These are phyloP conservation scores for Anguilla japonica DNA, from an alignment of 2,113 vertebrate genomes.

Conservation along the genomic window DNA sequence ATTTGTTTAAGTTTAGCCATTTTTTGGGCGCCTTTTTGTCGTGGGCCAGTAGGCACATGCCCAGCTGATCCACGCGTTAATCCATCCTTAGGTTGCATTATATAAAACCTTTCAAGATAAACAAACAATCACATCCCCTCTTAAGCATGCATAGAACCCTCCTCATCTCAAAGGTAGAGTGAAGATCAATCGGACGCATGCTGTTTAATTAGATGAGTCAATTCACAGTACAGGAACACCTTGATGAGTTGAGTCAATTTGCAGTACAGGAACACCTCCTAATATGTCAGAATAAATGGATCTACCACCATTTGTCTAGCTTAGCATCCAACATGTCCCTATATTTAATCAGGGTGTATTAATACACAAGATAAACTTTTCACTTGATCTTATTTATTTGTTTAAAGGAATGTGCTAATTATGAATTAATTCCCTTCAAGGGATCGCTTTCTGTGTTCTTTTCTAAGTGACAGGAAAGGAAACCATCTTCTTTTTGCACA, in stretches of 20 bases:
- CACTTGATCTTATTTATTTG: not conserved
- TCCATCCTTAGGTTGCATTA: not conserved
- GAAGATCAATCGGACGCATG: conserved; percentile 16
- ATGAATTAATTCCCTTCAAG: conserved; percentile 2
- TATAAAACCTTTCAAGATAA: conserved; percentile 3
- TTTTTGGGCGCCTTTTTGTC: too few species aligned
- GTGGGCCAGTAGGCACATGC: too few species aligned
- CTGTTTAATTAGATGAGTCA: not conserved
- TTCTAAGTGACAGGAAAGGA: conserved; percentile 31
- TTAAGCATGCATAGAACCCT: not conserved
- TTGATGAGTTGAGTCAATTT: not conserved
- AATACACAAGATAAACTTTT: not conserved
- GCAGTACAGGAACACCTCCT: not conserved
- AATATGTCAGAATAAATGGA: not conserved
- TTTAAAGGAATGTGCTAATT: not conserved
- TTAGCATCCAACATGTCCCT: not conserved
- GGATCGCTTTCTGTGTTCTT: not conserved
- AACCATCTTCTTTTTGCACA: conserved; percentile 48
- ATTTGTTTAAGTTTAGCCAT: too few species aligned
- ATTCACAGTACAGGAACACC: not conserved
- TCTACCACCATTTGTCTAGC: not conserved
- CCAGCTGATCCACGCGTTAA: too few species aligned
- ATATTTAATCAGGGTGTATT: not conserved
- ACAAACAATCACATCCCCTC: not conserved
- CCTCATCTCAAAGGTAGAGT: not conserved